phyloP scores from a whole-genome alignment of 2,797 vertebrate species.

The Hirundo rustica region DNA sequence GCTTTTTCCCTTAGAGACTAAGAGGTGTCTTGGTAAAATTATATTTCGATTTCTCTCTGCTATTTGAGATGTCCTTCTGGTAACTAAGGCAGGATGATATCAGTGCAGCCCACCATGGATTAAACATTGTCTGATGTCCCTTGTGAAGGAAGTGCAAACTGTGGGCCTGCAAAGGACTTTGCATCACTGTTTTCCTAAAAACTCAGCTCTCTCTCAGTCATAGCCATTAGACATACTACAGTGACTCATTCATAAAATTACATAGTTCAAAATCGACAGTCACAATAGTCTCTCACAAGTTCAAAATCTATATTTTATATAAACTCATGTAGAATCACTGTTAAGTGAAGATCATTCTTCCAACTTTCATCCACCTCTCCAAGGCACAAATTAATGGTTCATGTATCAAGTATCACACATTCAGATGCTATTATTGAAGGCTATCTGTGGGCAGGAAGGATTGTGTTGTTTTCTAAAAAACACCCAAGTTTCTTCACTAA shows the following conservation, averaged over 20 bases:
- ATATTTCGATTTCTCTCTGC: not conserved
- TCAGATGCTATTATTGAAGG: slow-evolving; percentile 30
- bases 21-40: not conserved
- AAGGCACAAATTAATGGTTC: not conserved
- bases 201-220: not conserved
- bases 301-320: not conserved
- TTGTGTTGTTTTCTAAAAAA: not conserved
- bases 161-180: not conserved
- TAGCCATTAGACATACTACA: not conserved
- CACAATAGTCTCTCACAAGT: not conserved
- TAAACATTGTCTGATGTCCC: not conserved
- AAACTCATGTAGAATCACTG: not conserved
- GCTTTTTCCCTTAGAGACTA: not conserved
- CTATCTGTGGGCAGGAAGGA: not conserved
- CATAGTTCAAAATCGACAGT: not conserved
- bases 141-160: not conserved
- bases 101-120: not conserved
- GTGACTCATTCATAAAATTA: slow-evolving; percentile 8
- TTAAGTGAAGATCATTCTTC: not conserved
- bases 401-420: not conserved
- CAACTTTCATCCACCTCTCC: not conserved
- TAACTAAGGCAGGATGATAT: not conserved
- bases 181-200: not conserved
- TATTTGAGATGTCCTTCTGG: not conserved
- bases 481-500: not conserved